Conservation (phyloP, 2,113 vertebrate species). For the Atherinomorus stipes region DNA sequence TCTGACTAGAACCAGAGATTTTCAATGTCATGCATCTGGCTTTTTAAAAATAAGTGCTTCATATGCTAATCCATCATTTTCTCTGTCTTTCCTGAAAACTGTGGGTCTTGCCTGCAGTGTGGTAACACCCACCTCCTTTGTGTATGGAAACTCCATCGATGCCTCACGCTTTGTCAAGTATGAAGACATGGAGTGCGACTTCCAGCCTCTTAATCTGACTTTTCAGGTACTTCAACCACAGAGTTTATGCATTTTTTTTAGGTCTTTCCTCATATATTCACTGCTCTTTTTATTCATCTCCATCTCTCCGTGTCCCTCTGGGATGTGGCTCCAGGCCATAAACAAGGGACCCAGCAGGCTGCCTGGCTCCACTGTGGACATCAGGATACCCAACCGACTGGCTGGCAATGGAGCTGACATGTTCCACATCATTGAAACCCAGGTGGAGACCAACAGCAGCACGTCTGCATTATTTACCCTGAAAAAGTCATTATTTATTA, state of each 20-base stretch:
- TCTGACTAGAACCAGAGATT: slow-evolving; percentile 5
- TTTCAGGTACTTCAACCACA: slow-evolving; percentile 87
- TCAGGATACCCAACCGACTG: slow-evolving; percentile 93
- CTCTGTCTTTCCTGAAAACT: background rate
- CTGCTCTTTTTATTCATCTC: slow-evolving; percentile 2
- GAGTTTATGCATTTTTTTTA: background rate
- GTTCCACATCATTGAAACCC: slow-evolving; percentile 90
- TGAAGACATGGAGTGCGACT: slow-evolving; percentile 91
- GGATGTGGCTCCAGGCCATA: slow-evolving; percentile 86
- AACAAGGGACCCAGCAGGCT: slow-evolving; percentile 97
- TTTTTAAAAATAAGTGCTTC: background rate
- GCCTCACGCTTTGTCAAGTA: slow-evolving; percentile 87
- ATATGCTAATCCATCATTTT: slow-evolving; percentile 3
- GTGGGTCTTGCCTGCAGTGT: slow-evolving; percentile 81
- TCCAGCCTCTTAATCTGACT: slow-evolving; percentile 94
- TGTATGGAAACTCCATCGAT: slow-evolving; percentile 93
- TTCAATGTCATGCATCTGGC: background rate
- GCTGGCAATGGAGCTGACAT: slow-evolving; percentile 90
- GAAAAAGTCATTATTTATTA: slow-evolving; percentile 52
- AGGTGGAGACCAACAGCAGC: slow-evolving; percentile 84
- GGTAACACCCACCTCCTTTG: slow-evolving; percentile 91
- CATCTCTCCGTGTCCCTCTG: slow-evolving; percentile 13
- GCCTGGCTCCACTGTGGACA: slow-evolving; percentile 89
- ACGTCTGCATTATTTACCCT: slow-evolving; percentile 33
- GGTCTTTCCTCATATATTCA: slow-evolving; percentile 8